These are phyloP conservation scores for Sciurus carolinensis DNA, from an alignment of 2,797 vertebrate genomes.

Conservation along the genomic window DNA sequence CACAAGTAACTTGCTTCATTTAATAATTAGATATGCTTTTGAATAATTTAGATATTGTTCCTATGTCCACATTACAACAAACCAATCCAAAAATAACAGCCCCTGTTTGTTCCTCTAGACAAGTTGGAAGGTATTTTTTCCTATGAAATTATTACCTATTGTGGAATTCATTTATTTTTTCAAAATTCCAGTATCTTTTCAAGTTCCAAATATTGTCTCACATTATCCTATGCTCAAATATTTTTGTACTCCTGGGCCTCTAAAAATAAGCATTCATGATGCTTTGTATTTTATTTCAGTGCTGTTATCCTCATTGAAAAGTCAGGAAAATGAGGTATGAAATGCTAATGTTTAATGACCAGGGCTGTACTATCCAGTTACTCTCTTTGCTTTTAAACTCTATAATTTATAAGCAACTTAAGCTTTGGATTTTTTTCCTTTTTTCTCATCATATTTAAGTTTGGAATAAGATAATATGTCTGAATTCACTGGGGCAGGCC, in stretches of 20 bases:
- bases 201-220: not conserved
- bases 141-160: constrained; percentile 14
- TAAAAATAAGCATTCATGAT: not conserved
- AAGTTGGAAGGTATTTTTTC: constrained; percentile 91
- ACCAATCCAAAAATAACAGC: constrained; percentile 92
- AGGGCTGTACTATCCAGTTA: not conserved
- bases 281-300: not conserved
- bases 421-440: not conserved
- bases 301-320: not conserved
- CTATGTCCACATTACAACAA: constrained; percentile 86
- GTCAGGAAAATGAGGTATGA: not conserved
- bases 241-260: not conserved
- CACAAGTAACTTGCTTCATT: constrained; percentile 76
- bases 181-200: constrained; percentile 32
- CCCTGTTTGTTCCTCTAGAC: constrained; percentile 92
- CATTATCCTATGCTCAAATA: not conserved
- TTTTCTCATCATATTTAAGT: constrained; percentile 6
- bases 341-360: not conserved
- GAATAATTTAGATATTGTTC: constrained; percentile 91
- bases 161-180: constrained; percentile 13
- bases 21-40: constrained; percentile 90
- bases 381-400: not conserved
- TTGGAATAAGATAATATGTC: not conserved
- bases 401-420: not conserved
- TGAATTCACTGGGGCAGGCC: not conserved